Percentiles rank a stretch among this genome's conserved stretches.
Conservation (phyloP, 2,888 invertebrate genomes). For the Leptopilina myrica region DNA sequence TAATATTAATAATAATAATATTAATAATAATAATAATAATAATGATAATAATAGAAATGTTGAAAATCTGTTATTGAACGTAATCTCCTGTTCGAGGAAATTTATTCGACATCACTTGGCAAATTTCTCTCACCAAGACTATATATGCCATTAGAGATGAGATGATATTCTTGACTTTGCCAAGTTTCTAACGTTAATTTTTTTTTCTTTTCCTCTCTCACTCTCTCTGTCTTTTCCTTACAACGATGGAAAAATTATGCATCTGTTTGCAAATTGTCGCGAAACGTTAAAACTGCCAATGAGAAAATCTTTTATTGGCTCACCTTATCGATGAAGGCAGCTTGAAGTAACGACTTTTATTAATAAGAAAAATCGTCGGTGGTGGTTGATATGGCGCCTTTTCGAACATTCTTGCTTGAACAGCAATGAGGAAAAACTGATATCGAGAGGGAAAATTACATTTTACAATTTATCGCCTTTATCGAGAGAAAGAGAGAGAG, state of each 20-base stretch:
- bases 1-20: constrained; percentile 53
- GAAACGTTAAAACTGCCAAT: constrained; percentile 9
- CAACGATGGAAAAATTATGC: constrained; percentile 55
- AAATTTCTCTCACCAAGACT: constrained; percentile 61
- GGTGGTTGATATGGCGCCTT: not conserved
- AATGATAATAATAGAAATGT: constrained; percentile 61
- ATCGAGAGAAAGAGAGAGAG: not conserved
- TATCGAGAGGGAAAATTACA: not conserved
- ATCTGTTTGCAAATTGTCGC: constrained; percentile 46
- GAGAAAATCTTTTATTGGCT: constrained; percentile 11
- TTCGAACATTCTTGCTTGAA: not conserved
- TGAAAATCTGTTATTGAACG: constrained; percentile 65
- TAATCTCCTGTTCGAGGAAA: constrained; percentile 72
- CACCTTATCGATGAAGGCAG: constrained; percentile 14
- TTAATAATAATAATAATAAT: no score
- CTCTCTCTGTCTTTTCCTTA: no score
- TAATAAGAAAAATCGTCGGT: constrained; percentile 11
- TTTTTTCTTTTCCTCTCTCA: no score
- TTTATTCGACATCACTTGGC: constrained; percentile 67
- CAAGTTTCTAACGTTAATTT: constrained; percentile 48
- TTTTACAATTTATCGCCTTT: not conserved
- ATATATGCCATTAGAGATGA: constrained; percentile 51
- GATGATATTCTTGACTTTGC: constrained; percentile 44
- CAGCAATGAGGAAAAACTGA: not conserved
- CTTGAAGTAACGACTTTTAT: constrained; percentile 25